Evolutionary conservation across 2,797 vertebrate species (phyloP), one percentile per base, ranked within the genome.

Genomic region (Thripadectes ignobilis): DNA sequence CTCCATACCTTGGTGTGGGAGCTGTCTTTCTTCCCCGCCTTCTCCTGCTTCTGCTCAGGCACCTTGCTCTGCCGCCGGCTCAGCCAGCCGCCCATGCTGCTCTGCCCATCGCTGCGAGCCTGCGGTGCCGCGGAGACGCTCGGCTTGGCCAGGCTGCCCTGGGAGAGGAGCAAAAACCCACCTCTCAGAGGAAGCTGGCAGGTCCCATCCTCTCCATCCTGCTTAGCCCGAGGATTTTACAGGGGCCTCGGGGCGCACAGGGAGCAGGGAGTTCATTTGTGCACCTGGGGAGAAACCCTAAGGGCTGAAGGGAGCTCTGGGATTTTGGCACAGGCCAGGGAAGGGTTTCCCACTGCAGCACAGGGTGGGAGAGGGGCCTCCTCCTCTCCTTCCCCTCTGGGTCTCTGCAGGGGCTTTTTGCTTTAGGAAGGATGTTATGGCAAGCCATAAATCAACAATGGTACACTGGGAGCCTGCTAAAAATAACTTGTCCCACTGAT

Each of bases 111-210:
- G 2, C 89, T 14, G 19, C 59, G 59, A 77, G 57, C 43, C 41
- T 10, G 93, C 0, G 85, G 68, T 1, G 43, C 96, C 0, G 24
- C 52, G 0, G 93, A 73, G 0, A 16, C 8, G 0, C 97, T 95
- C 0, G 95, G 96, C 85, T 96, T 97, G 87, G 94, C 97, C 96
- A 98, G 81, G 43, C 62, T 97, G 48, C 96, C 98, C 98, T 98
- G 92, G 5, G 27, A 57, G 10, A 22, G 41, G 22, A 76, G 38
- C 22, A 76, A 19, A 90, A 65, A 74, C 21, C 8, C 77, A 79
- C 29, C 1, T 2, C 48, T 93, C 0, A 5, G 51, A 23, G 43
- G 10, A 16, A 38, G 39, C 34, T 63, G 18, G 10, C 46, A 57
- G 43, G 29, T 57, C 61, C 41, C 49, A 57, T 48, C 39, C 38